phyloP scores from a whole-genome alignment of 2,113 vertebrate genomes.

The Paradisaea rubra region DNA sequence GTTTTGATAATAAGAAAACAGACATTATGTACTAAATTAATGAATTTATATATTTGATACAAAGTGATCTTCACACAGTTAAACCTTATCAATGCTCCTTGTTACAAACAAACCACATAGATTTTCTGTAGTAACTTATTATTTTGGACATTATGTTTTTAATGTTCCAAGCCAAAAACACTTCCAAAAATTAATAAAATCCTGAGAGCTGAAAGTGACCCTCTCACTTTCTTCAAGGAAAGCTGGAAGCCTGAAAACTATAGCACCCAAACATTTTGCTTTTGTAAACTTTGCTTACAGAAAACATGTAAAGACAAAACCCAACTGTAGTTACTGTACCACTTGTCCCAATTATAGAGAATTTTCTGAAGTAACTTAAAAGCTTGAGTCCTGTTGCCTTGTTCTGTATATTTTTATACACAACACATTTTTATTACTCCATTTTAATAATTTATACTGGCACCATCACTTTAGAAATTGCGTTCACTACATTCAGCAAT shows the following conservation, averaged over 20 bases:
- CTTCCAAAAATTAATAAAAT: neutral
- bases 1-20: neutral
- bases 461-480: neutral
- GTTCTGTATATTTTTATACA: neutral
- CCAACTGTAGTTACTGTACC: neutral
- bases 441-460: slow-evolving; percentile 17
- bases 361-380: neutral
- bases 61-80: neutral
- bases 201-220: neutral
- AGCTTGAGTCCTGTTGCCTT: neutral
- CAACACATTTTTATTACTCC: neutral
- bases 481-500: neutral
- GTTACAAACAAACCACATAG: neutral
- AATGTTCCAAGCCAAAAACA: neutral
- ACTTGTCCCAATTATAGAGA: neutral
- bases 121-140: neutral
- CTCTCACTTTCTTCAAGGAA: neutral
- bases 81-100: neutral
- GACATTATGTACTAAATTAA: neutral
- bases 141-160: neutral
- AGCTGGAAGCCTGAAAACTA: neutral
- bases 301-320: neutral
- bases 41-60: neutral
- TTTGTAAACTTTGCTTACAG: neutral
- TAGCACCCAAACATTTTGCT: neutral